Evolutionary conservation across 1,140 invertebrate genomes (phyloP).

Genomic region (Mycetomoellerius zeteki): DNA sequence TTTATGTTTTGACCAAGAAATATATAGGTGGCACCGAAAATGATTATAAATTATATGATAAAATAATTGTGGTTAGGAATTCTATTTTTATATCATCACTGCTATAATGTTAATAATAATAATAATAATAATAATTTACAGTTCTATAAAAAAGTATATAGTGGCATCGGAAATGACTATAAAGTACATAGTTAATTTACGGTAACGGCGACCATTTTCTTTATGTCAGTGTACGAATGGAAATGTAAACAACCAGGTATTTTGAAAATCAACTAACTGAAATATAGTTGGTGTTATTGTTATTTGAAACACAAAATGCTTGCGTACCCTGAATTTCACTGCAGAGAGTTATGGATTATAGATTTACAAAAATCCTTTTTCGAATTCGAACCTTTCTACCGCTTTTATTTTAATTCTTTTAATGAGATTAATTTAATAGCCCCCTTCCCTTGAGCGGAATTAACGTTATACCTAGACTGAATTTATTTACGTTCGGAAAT

Average conservation of each 20-base stretch:
- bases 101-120: too few species aligned
- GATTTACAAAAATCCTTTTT: background rate
- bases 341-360: background rate
- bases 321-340: background rate
- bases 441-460: background rate
- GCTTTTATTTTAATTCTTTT: background rate
- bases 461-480: background rate
- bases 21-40: too few species aligned
- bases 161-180: too few species aligned
- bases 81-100: too few species aligned
- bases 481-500: background rate
- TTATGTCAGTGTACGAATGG: background rate
- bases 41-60: too few species aligned
- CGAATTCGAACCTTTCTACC: background rate
- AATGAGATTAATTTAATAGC: conserved; percentile 4
- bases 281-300: background rate
- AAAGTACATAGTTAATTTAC: too few species aligned
- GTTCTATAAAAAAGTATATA: too few species aligned
- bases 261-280: background rate
- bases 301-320: background rate
- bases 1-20: too few species aligned
- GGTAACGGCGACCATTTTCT: too few species aligned
- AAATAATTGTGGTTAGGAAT: too few species aligned
- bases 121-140: too few species aligned
- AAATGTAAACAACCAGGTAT: background rate